Conservation (phyloP, 2,888 invertebrate genomes). For the Danaus chrysippus region DNA sequence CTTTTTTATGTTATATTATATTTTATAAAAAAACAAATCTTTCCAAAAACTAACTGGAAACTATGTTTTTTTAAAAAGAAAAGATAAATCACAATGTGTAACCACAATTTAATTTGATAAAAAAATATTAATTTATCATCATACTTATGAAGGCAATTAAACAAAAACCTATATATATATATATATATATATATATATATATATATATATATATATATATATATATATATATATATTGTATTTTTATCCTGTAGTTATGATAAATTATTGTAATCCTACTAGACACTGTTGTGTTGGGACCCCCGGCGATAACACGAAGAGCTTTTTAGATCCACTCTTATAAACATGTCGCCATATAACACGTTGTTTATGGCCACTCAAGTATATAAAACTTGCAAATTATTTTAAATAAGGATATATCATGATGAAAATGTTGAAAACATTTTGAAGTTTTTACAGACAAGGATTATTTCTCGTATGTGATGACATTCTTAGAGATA, state of each 20-base stretch:
- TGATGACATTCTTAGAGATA: too few species aligned
- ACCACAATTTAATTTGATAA: too few species aligned
- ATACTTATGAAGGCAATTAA: background rate
- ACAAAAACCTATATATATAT: background rate
- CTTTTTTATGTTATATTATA: too few species aligned
- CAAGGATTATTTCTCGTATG: too few species aligned
- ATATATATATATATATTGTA: background rate
- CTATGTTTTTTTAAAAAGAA: too few species aligned
- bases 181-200: background rate
- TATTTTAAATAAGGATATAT: background rate
- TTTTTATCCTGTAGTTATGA: background rate
- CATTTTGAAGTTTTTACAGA: too few species aligned
- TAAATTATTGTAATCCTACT: slow-evolving; percentile 29
- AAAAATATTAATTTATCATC: too few species aligned
- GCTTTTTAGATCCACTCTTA: slow-evolving; percentile 44
- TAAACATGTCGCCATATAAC: slow-evolving; percentile 9
- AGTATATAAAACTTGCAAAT: slow-evolving; percentile 3
- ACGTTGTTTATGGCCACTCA: slow-evolving; percentile 6
- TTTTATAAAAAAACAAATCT: too few species aligned
- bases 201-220: background rate
- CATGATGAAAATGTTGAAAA: too few species aligned
- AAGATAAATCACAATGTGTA: too few species aligned
- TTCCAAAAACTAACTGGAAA: too few species aligned
- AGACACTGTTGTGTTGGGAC: slow-evolving; percentile 35
- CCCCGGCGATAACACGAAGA: slow-evolving; percentile 47